phyloP scores from a whole-genome alignment of 2,797 vertebrate genomes.

The Fistularia tabacaria region DNA sequence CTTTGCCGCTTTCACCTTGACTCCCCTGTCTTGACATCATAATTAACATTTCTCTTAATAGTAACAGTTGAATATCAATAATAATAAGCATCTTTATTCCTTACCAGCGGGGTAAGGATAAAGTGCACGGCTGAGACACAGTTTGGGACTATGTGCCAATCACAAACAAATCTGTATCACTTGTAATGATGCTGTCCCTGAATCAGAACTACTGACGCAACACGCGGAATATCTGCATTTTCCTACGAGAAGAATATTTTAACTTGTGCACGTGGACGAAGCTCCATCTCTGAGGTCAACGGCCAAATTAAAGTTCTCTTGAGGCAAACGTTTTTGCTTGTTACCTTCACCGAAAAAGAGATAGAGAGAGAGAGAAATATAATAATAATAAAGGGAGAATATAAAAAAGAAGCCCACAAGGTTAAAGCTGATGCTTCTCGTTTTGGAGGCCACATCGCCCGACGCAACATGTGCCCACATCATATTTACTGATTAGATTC shows the following conservation, averaged over 20 bases:
- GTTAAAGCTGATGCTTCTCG: constrained; percentile 52
- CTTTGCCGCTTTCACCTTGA: constrained; percentile 72
- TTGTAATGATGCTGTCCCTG: background rate
- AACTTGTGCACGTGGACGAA: constrained; percentile 75
- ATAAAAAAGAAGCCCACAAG: constrained; percentile 20
- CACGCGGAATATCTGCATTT: constrained; percentile 55
- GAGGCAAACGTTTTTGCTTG: constrained; percentile 12
- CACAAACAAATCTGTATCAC: too few relatives aligned
- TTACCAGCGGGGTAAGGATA: constrained; percentile 48
- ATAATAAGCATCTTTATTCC: too few relatives aligned
- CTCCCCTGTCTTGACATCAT: constrained; percentile 67
- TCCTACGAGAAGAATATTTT: constrained; percentile 28
- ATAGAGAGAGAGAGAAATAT: too few relatives aligned
- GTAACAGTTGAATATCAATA: constrained; percentile 18
- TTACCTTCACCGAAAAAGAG: too few relatives aligned
- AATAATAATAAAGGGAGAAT: too few relatives aligned
- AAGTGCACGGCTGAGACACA: constrained; percentile 26
- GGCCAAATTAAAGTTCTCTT: constrained; percentile 61
- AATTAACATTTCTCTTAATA: constrained; percentile 75
- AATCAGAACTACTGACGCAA: constrained; percentile 30
- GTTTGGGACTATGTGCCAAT: too few relatives aligned
- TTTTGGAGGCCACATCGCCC: constrained; percentile 48
- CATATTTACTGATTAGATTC: constrained; percentile 53
- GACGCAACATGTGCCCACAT: constrained; percentile 57
- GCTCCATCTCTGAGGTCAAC: constrained; percentile 48